These are phyloP conservation scores for Argopecten irradians DNA, from an alignment of 1,140 invertebrate genomes.

Conservation along the genomic window DNA sequence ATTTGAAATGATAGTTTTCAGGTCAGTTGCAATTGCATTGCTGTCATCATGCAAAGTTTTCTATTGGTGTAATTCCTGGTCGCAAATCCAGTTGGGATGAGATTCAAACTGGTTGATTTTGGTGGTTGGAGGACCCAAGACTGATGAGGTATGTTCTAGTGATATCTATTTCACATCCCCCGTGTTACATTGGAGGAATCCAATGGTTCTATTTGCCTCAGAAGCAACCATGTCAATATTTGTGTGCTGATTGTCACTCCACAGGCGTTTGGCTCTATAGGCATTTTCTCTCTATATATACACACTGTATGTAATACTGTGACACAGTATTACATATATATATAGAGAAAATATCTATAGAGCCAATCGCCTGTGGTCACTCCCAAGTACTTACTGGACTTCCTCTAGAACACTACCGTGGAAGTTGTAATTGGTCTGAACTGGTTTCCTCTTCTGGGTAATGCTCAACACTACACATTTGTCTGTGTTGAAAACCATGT, in stretches of 20 bases:
- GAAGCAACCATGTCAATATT: not conserved
- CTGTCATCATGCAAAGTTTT: too few relatives aligned
- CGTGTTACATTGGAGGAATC: constrained; percentile 39
- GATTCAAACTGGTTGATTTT: constrained; percentile 35
- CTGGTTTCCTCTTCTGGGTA: constrained; percentile 24
- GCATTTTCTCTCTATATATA: too few relatives aligned
- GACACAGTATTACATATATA: too few relatives aligned
- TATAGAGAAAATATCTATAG: too few relatives aligned
- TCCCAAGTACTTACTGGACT: not conserved
- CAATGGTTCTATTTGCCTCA: constrained; percentile 7
- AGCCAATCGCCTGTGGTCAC: too few relatives aligned
- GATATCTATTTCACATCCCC: not conserved
- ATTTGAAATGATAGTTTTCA: constrained; percentile 35
- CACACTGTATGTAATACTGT: too few relatives aligned
- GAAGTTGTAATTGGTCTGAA: not conserved
- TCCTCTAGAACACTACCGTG: not conserved
- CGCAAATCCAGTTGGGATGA: constrained; percentile 26
- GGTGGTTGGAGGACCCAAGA: constrained; percentile 38
- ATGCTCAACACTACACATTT: constrained; percentile 41
- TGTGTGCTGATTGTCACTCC: not conserved
- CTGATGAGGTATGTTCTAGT: constrained; percentile 32
- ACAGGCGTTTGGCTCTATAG: too few relatives aligned
- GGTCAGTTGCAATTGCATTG: not conserved
- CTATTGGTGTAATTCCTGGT: constrained; percentile 15
- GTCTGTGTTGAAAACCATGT: constrained; percentile 36